Conservation (phyloP, 2,888 invertebrate species). For the Drosophila tripunctata region DNA sequence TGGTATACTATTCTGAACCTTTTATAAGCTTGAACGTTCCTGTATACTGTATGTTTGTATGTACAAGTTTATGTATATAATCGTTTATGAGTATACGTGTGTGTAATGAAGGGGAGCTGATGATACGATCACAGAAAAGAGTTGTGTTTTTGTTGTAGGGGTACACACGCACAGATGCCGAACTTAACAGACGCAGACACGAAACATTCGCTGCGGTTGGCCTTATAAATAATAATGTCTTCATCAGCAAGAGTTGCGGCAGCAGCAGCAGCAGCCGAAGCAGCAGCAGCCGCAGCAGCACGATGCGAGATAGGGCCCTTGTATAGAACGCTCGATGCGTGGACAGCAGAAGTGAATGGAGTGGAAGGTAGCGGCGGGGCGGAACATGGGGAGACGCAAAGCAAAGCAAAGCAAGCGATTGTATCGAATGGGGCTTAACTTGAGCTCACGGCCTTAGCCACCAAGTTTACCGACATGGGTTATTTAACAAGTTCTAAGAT, state of each 20-base stretch:
- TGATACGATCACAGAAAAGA: conserved; percentile 31
- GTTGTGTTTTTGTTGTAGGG: conserved; percentile 32
- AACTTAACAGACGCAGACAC: conserved; percentile 30
- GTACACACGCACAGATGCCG: conserved; percentile 13
- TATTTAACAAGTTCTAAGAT: conserved; percentile 10
- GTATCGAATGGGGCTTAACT: conserved; percentile 46
- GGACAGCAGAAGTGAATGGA: neutral
- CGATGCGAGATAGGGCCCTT: conserved; percentile 18
- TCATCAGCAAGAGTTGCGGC: conserved; percentile 53
- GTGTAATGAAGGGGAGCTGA: conserved; percentile 36
- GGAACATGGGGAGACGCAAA: too few relatives aligned
- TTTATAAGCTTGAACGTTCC: neutral
- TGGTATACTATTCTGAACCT: neutral
- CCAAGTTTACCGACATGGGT: conserved; percentile 22
- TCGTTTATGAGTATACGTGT: neutral
- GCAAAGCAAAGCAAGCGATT: conserved; percentile 25
- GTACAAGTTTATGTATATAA: neutral
- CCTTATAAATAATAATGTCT: conserved; percentile 70
- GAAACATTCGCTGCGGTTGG: conserved; percentile 60
- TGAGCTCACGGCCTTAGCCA: conserved; percentile 13
- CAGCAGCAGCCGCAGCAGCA: conserved; percentile 10
- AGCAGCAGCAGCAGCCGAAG: conserved; percentile 53
- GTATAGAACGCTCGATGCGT: conserved; percentile 1
- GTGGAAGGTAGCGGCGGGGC: neutral
- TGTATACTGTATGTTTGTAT: neutral